Conservation (phyloP, 2,797 vertebrate species). For the Macroramphosus scolopax region DNA sequence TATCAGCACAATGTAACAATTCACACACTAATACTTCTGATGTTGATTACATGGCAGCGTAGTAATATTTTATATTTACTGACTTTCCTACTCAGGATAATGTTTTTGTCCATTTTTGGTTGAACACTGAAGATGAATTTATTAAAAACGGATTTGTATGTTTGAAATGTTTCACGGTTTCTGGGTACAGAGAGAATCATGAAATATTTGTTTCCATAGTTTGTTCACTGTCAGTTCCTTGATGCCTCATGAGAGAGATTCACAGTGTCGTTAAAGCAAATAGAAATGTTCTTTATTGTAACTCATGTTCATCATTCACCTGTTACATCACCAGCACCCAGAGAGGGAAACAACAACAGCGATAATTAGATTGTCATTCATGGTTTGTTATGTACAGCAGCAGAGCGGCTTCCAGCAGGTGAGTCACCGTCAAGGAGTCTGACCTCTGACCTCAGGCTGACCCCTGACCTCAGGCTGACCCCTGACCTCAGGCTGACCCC, state of each 20-base stretch:
- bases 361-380: conserved; percentile 33
- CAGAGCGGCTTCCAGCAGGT: conserved; percentile 12
- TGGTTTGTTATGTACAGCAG: conserved; percentile 43
- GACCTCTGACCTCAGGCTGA: conserved; percentile 8
- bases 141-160: too few species aligned
- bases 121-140: conserved; percentile 17
- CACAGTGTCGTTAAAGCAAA: conserved; percentile 22
- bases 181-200: too few species aligned
- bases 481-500: neutral
- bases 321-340: conserved; percentile 52
- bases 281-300: conserved; percentile 62
- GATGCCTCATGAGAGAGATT: neutral
- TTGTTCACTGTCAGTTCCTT: too few species aligned
- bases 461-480: conserved; percentile 2
- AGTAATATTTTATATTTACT: conserved; percentile 14
- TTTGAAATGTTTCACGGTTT: too few species aligned
- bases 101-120: conserved; percentile 1
- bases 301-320: conserved; percentile 54
- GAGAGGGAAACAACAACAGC: conserved; percentile 42
- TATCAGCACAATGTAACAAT: neutral
- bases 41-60: conserved; percentile 7
- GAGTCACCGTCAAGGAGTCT: neutral
- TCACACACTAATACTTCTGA: neutral
- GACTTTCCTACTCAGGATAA: conserved; percentile 28
- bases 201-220: too few species aligned